phyloP scores from a whole-genome alignment of 2,797 vertebrate species.

The Salmo trutta region DNA sequence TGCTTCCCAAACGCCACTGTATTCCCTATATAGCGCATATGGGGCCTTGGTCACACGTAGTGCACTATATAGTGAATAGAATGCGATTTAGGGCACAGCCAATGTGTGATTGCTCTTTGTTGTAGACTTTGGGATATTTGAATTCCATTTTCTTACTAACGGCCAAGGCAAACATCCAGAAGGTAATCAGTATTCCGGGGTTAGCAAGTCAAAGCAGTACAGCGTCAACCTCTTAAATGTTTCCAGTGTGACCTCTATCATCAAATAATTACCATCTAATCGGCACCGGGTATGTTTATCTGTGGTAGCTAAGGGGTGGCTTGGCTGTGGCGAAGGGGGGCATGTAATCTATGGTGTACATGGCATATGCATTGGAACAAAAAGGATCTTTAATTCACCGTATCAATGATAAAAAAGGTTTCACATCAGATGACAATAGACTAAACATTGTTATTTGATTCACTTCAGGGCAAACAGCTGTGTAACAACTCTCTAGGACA shows the following conservation, averaged over 20 bases:
- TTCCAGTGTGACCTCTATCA: conserved; percentile 24
- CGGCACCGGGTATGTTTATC: background rate
- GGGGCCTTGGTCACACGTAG: background rate
- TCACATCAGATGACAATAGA: background rate
- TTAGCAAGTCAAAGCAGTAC: conserved; percentile 14
- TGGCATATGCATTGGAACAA: background rate
- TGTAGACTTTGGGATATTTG: conserved; percentile 51
- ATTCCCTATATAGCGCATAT: background rate
- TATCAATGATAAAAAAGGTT: background rate
- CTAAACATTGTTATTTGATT: background rate
- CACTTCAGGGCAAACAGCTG: conserved; percentile 4
- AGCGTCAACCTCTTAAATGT: conserved; percentile 16
- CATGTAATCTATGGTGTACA: background rate
- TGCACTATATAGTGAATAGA: background rate
- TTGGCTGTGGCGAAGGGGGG: background rate
- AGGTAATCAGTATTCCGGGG: conserved; percentile 38
- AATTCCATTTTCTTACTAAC: conserved; percentile 57
- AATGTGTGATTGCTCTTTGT: conserved; percentile 33
- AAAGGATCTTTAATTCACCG: background rate
- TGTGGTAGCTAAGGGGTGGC: background rate
- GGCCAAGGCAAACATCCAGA: conserved; percentile 38
- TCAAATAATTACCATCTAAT: background rate
- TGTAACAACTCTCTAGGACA: conserved; percentile 16
- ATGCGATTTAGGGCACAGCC: background rate
- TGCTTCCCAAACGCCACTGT: background rate